phyloP scores from a whole-genome alignment of 2,888 invertebrate genomes.

The Megamerina dolium region DNA sequence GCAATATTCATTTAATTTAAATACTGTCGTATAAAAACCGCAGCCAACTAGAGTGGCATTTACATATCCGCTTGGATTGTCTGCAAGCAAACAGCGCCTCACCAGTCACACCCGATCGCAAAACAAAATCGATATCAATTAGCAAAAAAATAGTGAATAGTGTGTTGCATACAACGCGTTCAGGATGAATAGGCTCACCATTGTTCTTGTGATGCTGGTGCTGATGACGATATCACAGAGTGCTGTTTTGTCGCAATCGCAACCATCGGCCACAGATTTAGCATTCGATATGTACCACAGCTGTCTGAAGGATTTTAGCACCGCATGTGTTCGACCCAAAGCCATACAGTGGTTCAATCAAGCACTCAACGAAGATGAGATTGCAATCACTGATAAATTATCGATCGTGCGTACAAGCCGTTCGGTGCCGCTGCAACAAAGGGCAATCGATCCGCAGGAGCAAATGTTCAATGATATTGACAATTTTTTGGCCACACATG shows the following conservation, averaged over 20 bases:
- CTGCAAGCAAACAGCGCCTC: slow-evolving; percentile 28
- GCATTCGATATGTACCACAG: slow-evolving; percentile 61
- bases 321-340: slow-evolving; percentile 72
- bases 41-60: slow-evolving; percentile 35
- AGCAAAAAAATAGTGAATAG: background rate
- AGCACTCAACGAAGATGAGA: slow-evolving; percentile 61
- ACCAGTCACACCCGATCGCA: slow-evolving; percentile 5
- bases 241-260: too few species aligned
- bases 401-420: slow-evolving; percentile 60
- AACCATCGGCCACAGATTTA: slow-evolving; percentile 57
- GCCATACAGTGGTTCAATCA: slow-evolving; percentile 68
- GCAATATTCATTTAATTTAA: too few species aligned
- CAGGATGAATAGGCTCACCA: slow-evolving; percentile 37
- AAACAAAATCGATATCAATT: background rate
- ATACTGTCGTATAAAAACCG: slow-evolving; percentile 48
- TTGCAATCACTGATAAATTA: slow-evolving; percentile 70
- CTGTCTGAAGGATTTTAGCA: slow-evolving; percentile 63
- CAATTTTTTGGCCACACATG: slow-evolving; percentile 67
- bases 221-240: too few species aligned
- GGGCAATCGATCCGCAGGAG: slow-evolving; percentile 38
- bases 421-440: slow-evolving; percentile 38
- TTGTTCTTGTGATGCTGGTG: slow-evolving; percentile 31
- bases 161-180: background rate
- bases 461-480: slow-evolving; percentile 69
- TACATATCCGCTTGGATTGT: slow-evolving; percentile 45